These are phyloP conservation scores for Phylloscopus whistleri DNA, from an alignment of 2,113 vertebrate species.

Conservation along the genomic window DNA sequence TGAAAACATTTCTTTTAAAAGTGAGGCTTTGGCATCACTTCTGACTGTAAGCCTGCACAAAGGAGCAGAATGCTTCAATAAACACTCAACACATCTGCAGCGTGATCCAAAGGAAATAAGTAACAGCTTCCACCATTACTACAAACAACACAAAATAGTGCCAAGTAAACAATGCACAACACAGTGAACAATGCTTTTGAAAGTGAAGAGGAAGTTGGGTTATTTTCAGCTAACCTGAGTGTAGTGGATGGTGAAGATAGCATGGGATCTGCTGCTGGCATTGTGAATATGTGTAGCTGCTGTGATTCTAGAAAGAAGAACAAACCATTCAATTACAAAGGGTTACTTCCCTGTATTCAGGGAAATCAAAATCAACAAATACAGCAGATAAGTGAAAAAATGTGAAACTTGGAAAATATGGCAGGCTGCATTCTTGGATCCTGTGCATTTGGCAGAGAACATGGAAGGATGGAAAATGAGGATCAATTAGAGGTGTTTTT, in stretches of 20 bases:
- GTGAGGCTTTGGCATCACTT: not conserved
- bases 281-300: conserved; percentile 94
- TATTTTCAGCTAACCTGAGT: conserved; percentile 83
- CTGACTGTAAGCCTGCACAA: not conserved
- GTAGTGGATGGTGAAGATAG: conserved; percentile 96
- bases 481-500: not conserved
- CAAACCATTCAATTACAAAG: not conserved
- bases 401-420: not conserved
- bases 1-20: not conserved
- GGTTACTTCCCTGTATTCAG: not conserved
- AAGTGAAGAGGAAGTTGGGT: not conserved
- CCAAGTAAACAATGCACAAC: not conserved
- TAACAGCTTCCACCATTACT: not conserved
- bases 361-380: not conserved
- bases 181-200: not conserved
- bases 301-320: conserved; percentile 81
- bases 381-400: not conserved
- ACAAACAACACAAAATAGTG: not conserved
- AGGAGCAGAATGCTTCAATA: not conserved
- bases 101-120: conserved; percentile 1
- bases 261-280: conserved; percentile 96
- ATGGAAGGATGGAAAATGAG: not conserved
- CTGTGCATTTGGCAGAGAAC: not conserved
- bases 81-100: conserved; percentile 1
- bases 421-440: not conserved